Percentiles rank a stretch among this genome's conserved stretches.
Conservation (phyloP, 2,888 invertebrate genomes). For the Omphaloscelis lunosa region DNA sequence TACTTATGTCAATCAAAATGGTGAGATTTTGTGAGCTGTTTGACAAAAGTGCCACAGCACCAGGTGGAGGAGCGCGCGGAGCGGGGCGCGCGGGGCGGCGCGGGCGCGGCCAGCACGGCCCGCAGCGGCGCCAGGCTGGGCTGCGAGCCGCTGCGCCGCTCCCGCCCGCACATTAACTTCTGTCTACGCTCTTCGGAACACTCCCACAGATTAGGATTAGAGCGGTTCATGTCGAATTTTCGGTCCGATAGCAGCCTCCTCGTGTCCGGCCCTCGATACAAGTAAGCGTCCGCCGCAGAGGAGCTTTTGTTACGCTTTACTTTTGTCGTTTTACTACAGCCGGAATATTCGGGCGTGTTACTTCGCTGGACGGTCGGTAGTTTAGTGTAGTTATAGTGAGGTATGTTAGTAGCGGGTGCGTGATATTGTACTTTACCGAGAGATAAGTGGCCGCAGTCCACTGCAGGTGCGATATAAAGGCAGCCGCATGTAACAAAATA, state of each 20-base stretch:
- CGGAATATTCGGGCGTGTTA: constrained; percentile 82
- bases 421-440: constrained; percentile 93
- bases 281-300: constrained; percentile 85
- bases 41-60: constrained; percentile 95
- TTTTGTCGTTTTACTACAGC: constrained; percentile 80
- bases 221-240: constrained; percentile 86
- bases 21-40: constrained; percentile 94
- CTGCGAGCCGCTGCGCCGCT: constrained; percentile 85
- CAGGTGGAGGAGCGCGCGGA: constrained; percentile 92
- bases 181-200: constrained; percentile 79
- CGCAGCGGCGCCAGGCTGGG: constrained; percentile 78
- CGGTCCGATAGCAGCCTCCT: constrained; percentile 83
- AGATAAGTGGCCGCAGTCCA: constrained; percentile 92
- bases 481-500: constrained; percentile 91
- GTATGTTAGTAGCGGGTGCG: constrained; percentile 90
- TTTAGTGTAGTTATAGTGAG: constrained; percentile 86
- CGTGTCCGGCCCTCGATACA: constrained; percentile 82
- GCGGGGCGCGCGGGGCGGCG: constrained; percentile 73
- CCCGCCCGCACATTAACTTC: constrained; percentile 74
- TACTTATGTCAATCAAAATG: constrained; percentile 92
- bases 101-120: constrained; percentile 65
- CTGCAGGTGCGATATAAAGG: constrained; percentile 91
- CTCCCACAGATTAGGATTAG: constrained; percentile 88
- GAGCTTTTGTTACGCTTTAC: constrained; percentile 89
- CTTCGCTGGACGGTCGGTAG: constrained; percentile 81